Conservation (phyloP, 2,797 vertebrate genomes). For the Alcedo quadribrachys region DNA sequence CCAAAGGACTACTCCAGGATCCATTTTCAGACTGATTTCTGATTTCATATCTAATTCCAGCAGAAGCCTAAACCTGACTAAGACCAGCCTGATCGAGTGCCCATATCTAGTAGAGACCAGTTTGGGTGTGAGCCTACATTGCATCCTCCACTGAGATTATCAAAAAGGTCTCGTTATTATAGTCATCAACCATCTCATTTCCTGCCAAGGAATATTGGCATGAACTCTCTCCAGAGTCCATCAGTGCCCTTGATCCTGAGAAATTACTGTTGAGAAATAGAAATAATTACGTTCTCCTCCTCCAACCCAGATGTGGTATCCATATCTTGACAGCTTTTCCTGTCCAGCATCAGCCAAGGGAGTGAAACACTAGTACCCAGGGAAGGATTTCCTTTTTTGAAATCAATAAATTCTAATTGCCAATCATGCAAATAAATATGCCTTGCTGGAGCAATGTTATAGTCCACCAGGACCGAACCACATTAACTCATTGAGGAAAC, state of each 20-base stretch:
- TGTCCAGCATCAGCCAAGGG: conserved; percentile 35
- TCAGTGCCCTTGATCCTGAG: conserved; percentile 65
- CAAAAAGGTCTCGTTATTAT: conserved; percentile 47
- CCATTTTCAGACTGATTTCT: background rate
- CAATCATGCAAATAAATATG: conserved; percentile 71
- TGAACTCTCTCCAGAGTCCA: conserved; percentile 69
- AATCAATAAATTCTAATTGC: conserved; percentile 73
- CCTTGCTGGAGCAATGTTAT: conserved; percentile 42
- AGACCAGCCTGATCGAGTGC: background rate
- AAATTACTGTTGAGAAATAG: conserved; percentile 70
- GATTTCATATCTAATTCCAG: background rate
- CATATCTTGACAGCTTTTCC: conserved; percentile 64
- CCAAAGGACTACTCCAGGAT: background rate
- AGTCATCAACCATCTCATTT: conserved; percentile 64
- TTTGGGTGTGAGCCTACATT: background rate
- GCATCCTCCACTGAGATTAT: conserved; percentile 55
- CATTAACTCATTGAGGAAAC: conserved; percentile 49
- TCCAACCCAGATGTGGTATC: conserved; percentile 61
- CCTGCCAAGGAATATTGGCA: conserved; percentile 52
- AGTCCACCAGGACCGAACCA: conserved; percentile 14
- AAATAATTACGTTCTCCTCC: conserved; percentile 65
- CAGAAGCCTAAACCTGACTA: background rate
- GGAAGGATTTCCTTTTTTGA: conserved; percentile 69
- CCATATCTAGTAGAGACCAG: background rate
- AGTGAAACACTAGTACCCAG: conserved; percentile 53